Percentiles rank a stretch among this genome's conserved stretches.
phyloP scores from a whole-genome alignment of 2,888 invertebrate genomes.

The Trypoxylon attenuatum region DNA sequence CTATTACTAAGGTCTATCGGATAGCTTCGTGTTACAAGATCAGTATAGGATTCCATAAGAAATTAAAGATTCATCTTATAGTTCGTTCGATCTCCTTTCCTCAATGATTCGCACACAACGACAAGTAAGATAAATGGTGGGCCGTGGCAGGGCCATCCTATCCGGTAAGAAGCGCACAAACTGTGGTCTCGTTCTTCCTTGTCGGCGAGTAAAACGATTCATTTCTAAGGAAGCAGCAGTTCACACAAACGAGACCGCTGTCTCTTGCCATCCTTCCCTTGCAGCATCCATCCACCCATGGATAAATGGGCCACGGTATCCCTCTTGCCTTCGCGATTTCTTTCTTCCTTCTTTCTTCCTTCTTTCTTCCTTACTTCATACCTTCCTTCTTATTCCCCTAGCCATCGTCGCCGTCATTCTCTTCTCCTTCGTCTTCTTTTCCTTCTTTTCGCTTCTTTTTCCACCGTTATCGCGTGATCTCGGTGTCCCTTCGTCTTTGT shows the following conservation, averaged over 20 bases:
- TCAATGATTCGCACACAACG: slow-evolving; percentile 34
- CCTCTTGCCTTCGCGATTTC: slow-evolving; percentile 9
- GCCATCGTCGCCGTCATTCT: slow-evolving; percentile 19
- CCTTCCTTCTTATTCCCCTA: not conserved
- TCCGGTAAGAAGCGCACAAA: slow-evolving; percentile 41
- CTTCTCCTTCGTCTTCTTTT: slow-evolving; percentile 13
- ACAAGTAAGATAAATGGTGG: slow-evolving; percentile 50
- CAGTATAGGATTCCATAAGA: slow-evolving; percentile 16
- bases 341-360: slow-evolving; percentile 41
- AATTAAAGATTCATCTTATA: slow-evolving; percentile 35
- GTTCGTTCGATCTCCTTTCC: slow-evolving; percentile 26
- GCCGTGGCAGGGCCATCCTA: slow-evolving; percentile 28
- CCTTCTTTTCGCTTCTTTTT: slow-evolving; percentile 13
- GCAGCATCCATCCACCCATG: slow-evolving; percentile 21
- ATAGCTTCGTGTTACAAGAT: no score
- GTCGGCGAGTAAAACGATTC: slow-evolving; percentile 41
- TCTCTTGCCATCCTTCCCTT: slow-evolving; percentile 4
- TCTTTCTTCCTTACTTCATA: slow-evolving; percentile 23
- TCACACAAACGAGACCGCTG: not conserved
- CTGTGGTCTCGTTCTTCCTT: slow-evolving; percentile 11
- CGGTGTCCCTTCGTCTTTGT: not conserved
- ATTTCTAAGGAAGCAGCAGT: slow-evolving; percentile 34
- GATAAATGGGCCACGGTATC: slow-evolving; percentile 46
- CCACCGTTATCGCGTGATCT: not conserved
- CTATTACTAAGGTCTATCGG: no score